A percentile compares a stretch with the other conserved stretches of the same genome.
These are phyloP conservation scores for Drosophila parvula DNA, from an alignment of 1,140 invertebrate species.

Conservation along the genomic window DNA sequence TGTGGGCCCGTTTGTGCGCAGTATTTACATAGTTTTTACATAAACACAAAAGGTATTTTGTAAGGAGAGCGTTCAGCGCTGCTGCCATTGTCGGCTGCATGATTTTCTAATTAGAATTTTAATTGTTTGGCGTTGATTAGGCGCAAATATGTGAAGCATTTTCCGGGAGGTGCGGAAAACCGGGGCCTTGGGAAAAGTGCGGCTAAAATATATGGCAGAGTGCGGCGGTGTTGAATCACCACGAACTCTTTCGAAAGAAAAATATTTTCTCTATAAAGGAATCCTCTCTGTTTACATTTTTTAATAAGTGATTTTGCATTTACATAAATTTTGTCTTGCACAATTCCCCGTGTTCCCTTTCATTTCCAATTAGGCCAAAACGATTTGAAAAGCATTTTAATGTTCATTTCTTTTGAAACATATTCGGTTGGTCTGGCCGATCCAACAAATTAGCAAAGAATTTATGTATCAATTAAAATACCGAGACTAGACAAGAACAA, in stretches of 20 bases:
- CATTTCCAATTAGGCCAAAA: slow-evolving; percentile 28
- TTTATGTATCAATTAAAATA: slow-evolving; percentile 75
- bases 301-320: slow-evolving; percentile 1
- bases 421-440: slow-evolving; percentile 5
- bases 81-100: slow-evolving; percentile 35
- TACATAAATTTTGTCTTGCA: slow-evolving; percentile 14
- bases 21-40: slow-evolving; percentile 59
- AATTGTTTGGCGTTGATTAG: slow-evolving; percentile 47
- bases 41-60: slow-evolving; percentile 59
- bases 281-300: slow-evolving; percentile 15
- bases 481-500: slow-evolving; percentile 57
- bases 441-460: slow-evolving; percentile 58
- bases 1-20: slow-evolving; percentile 19
- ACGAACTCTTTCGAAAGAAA: not conserved
- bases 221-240: not conserved
- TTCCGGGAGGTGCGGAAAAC: not conserved
- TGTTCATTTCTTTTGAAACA: slow-evolving; percentile 19
- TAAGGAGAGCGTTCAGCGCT: slow-evolving; percentile 10
- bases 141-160: slow-evolving; percentile 47
- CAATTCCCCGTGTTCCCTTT: slow-evolving; percentile 12
- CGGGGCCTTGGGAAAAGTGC: slow-evolving; percentile 20
- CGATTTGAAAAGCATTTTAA: slow-evolving; percentile 24
- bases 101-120: slow-evolving; percentile 62
- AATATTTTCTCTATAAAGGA: slow-evolving; percentile 1
- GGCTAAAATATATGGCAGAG: slow-evolving; percentile 1